phyloP scores from a whole-genome alignment of 2,888 invertebrate species.

The Galerucella pusilla region DNA sequence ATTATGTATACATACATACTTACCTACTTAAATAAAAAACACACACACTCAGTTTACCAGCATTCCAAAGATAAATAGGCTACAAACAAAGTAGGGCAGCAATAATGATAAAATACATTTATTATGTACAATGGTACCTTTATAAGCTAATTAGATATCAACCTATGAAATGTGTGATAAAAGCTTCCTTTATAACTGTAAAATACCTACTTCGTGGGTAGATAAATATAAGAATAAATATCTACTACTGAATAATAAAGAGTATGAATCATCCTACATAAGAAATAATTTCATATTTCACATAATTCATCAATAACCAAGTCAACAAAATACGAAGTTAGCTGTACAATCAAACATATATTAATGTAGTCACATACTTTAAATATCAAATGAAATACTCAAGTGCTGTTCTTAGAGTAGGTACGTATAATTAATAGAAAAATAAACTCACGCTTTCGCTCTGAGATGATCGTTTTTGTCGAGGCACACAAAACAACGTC shows the following conservation, averaged over 20 bases:
- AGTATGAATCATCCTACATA: not conserved
- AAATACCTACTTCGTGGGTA: constrained; percentile 23
- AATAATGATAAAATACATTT: not conserved
- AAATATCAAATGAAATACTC: not conserved
- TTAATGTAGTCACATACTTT: not conserved
- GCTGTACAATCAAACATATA: constrained; percentile 5
- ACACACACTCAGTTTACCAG: not conserved
- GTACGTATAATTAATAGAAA: constrained; percentile 1
- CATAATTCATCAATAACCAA: not conserved
- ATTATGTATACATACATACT: too few species aligned
- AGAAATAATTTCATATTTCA: not conserved
- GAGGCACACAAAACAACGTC: constrained; percentile 72
- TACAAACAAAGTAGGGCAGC: not conserved
- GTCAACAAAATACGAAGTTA: constrained; percentile 20
- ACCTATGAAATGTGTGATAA: constrained; percentile 12
- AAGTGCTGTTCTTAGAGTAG: not conserved
- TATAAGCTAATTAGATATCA: not conserved
- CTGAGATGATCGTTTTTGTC: constrained; percentile 71
- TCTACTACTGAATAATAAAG: not conserved
- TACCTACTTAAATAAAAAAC: too few species aligned
- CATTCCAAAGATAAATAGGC: not conserved
- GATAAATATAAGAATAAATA: not conserved
- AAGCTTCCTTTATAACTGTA: constrained; percentile 23
- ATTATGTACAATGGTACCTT: not conserved
- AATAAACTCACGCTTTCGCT: constrained; percentile 67